phyloP scores from a whole-genome alignment of 2,113 vertebrate species.

The Theristicus caerulescens region DNA sequence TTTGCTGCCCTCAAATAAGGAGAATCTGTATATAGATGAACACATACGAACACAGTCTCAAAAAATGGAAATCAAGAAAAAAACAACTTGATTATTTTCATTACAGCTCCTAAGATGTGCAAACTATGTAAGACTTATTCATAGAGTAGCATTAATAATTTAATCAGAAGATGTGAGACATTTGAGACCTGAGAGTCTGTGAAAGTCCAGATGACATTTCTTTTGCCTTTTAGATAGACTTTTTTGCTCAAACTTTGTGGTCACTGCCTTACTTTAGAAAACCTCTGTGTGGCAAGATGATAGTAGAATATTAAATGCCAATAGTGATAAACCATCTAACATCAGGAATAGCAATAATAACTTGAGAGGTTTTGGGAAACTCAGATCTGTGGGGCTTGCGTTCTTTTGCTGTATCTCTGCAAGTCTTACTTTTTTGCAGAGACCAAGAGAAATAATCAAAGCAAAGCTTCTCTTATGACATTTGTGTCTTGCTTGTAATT shows the following conservation, averaged over 20 bases:
- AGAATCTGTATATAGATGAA: neutral
- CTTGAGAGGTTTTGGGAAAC: neutral
- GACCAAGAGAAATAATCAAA: neutral
- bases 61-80: neutral
- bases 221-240: neutral
- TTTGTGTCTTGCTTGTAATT: conserved; percentile 41
- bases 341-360: neutral
- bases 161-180: neutral
- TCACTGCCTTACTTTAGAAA: neutral
- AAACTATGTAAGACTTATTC: neutral
- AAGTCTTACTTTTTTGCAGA: neutral
- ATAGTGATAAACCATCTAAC: neutral
- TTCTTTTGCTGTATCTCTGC: neutral
- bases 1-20: neutral
- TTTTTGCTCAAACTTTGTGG: neutral
- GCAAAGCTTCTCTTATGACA: conserved; percentile 8
- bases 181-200: neutral
- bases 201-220: neutral
- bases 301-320: neutral
- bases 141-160: neutral
- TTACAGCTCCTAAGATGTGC: neutral
- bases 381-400: neutral
- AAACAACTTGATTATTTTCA: neutral
- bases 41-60: neutral
- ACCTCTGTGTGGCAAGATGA: neutral